phyloP scores from a whole-genome alignment of 2,888 invertebrate genomes.

The Nudaria mundana region DNA sequence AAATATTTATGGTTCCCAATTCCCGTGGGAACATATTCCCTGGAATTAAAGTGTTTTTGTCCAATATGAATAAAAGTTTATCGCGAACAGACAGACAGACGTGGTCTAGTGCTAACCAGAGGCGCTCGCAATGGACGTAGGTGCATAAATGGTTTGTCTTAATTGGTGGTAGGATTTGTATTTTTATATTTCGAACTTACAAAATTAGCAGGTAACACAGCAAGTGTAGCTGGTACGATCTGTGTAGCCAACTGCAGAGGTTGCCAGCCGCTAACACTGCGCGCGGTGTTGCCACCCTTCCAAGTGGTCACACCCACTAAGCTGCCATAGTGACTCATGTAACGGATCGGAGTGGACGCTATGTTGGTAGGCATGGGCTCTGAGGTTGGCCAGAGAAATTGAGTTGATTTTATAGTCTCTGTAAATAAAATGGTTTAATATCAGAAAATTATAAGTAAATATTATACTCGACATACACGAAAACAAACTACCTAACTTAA shows the following conservation, averaged over 20 bases:
- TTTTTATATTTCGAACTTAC: too few relatives aligned
- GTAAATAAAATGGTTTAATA: conserved; percentile 31
- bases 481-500: too few relatives aligned
- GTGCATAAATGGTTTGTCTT: too few relatives aligned
- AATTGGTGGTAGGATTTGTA: too few relatives aligned
- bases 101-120: too few relatives aligned
- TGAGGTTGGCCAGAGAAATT: conserved; percentile 84
- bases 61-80: too few relatives aligned
- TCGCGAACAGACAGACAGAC: too few relatives aligned
- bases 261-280: conserved; percentile 88
- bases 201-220: conserved; percentile 85
- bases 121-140: too few relatives aligned
- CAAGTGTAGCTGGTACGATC: conserved; percentile 92
- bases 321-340: conserved; percentile 86
- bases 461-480: too few relatives aligned
- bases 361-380: conserved; percentile 83
- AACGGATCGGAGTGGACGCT: conserved; percentile 82
- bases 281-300: conserved; percentile 78
- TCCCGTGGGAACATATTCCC: too few relatives aligned
- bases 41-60: too few relatives aligned
- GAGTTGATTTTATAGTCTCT: conserved; percentile 87
- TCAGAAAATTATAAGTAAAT: background rate
- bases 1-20: too few relatives aligned
- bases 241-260: conserved; percentile 93
- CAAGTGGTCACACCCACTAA: conserved; percentile 85